A percentile compares a stretch with the other conserved stretches of the same genome.
Conservation (phyloP, 2,113 vertebrate genomes). For the Tor tambroides region DNA sequence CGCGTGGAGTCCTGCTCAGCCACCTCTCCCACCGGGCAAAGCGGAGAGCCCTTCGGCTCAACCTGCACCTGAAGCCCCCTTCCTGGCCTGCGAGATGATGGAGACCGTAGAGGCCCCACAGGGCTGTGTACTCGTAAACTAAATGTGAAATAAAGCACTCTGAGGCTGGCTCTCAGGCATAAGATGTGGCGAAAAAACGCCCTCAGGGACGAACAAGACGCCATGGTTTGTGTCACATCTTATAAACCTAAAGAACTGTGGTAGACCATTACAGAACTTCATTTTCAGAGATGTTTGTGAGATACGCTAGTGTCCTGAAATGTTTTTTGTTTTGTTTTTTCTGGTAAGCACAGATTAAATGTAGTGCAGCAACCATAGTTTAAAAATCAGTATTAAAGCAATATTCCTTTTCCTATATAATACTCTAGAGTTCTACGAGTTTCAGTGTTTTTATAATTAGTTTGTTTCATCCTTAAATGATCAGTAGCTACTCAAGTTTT, state of each 20-base stretch:
- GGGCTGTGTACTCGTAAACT: slow-evolving; percentile 94
- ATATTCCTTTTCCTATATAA: slow-evolving; percentile 72
- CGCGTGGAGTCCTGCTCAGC: slow-evolving; percentile 69
- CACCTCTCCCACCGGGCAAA: slow-evolving; percentile 26
- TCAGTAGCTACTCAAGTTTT: slow-evolving; percentile 15
- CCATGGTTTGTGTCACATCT: background rate
- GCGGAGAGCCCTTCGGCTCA: slow-evolving; percentile 47
- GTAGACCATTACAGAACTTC: slow-evolving; percentile 46
- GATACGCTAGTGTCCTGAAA: slow-evolving; percentile 24
- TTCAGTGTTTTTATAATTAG: slow-evolving; percentile 33
- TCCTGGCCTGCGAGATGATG: slow-evolving; percentile 96
- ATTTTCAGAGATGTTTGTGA: slow-evolving; percentile 1
- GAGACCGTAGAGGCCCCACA: slow-evolving; percentile 95
- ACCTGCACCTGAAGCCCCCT: slow-evolving; percentile 77
- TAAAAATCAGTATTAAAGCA: slow-evolving; percentile 77
- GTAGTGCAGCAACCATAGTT: slow-evolving; percentile 63
- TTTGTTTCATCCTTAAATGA: background rate
- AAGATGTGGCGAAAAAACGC: slow-evolving; percentile 24
- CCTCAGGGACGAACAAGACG: slow-evolving; percentile 47
- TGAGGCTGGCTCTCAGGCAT: slow-evolving; percentile 52
- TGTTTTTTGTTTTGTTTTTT: slow-evolving; percentile 5
- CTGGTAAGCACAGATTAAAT: slow-evolving; percentile 56
- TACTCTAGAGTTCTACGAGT: background rate
- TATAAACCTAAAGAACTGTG: slow-evolving; percentile 68
- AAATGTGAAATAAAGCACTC: slow-evolving; percentile 56